These are phyloP conservation scores for Iguana delicatissima DNA, from an alignment of 2,797 vertebrate genomes.

Conservation along the genomic window DNA sequence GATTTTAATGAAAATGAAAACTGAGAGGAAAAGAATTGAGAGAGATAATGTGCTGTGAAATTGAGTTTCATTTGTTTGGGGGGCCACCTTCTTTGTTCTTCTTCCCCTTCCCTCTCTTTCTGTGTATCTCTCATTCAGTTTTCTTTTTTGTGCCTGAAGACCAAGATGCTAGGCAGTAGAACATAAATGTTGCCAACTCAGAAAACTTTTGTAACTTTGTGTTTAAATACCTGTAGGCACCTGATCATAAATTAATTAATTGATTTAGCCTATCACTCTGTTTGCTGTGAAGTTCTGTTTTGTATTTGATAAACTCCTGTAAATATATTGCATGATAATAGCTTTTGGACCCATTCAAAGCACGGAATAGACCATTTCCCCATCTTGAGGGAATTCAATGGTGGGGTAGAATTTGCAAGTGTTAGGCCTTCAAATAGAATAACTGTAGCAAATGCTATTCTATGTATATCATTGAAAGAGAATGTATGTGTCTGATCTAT, in stretches of 20 bases:
- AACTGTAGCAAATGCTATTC: background rate
- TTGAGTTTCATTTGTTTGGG: slow-evolving; percentile 99
- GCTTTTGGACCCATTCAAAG: background rate
- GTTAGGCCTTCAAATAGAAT: background rate
- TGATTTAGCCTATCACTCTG: background rate
- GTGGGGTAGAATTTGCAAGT: background rate
- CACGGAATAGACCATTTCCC: too few relatives aligned
- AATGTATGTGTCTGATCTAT: background rate
- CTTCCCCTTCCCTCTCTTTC: background rate
- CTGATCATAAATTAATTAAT: slow-evolving; percentile 7
- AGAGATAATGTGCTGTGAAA: slow-evolving; percentile 99
- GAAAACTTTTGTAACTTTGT: slow-evolving; percentile 69
- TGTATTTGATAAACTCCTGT: background rate
- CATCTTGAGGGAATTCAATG: too few relatives aligned
- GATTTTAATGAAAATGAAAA: slow-evolving; percentile 99
- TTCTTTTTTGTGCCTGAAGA: slow-evolving; percentile 86
- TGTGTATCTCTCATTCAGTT: background rate
- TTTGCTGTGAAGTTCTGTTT: background rate
- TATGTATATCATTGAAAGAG: background rate
- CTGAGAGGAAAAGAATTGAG: slow-evolving; percentile 97
- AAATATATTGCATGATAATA: background rate
- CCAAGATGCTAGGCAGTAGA: slow-evolving; percentile 85
- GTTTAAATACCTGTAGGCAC: slow-evolving; percentile 61
- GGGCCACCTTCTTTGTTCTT: slow-evolving; percentile 89
- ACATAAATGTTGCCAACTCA: slow-evolving; percentile 69